Conservation (phyloP, 2,113 vertebrate species). For the Chroicocephalus ridibundus region DNA sequence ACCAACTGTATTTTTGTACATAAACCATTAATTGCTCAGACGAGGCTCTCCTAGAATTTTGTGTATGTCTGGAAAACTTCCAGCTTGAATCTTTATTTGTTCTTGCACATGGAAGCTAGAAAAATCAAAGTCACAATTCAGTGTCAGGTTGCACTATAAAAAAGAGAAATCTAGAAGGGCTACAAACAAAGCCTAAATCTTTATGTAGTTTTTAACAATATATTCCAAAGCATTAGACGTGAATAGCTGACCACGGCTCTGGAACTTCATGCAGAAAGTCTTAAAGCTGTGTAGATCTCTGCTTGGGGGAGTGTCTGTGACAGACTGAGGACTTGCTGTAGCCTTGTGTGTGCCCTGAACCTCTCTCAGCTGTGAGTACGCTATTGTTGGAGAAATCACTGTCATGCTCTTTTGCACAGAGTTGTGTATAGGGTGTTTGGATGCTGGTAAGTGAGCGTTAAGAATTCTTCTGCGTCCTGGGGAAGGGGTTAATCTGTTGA, state of each 20-base stretch:
- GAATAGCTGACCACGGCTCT: neutral
- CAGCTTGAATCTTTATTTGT: neutral
- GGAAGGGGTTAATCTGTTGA: constrained; percentile 11
- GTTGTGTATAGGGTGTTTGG: accelerated
- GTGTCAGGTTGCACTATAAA: neutral
- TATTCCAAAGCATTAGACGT: neutral
- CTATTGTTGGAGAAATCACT: accelerated
- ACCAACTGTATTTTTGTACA: neutral
- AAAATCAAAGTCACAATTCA: neutral
- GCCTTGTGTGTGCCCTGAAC: neutral
- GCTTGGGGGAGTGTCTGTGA: neutral
- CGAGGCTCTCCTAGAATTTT: neutral
- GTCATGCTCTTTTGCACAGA: neutral
- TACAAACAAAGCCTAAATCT: neutral
- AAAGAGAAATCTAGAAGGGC: neutral
- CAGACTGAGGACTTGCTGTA: neutral
- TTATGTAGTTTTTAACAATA: neutral
- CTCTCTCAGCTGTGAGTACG: accelerated
- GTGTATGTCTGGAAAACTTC: neutral
- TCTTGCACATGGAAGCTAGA: neutral
- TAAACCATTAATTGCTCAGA: neutral
- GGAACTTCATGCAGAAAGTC: neutral
- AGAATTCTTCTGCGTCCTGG: neutral
- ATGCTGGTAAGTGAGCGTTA: neutral
- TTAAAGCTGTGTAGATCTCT: neutral